These are phyloP conservation scores for Anoplopoma fimbria DNA, from an alignment of 2,113 vertebrate genomes.

Conservation along the genomic window DNA sequence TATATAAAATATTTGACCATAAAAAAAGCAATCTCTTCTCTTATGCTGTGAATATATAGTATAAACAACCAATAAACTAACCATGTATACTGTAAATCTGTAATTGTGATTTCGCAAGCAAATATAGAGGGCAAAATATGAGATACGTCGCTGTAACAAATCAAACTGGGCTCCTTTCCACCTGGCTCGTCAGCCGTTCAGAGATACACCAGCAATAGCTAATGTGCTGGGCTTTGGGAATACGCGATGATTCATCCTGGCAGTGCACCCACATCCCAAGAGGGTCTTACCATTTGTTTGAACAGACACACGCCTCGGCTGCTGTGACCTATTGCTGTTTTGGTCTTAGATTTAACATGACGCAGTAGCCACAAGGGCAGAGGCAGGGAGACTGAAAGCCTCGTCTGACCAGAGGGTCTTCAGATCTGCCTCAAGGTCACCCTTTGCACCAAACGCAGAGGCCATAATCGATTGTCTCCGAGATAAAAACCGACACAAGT, in stretches of 20 bases:
- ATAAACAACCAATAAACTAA: constrained; percentile 28
- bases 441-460: constrained; percentile 38
- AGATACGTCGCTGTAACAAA: constrained; percentile 1
- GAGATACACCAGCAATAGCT: constrained; percentile 41
- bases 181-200: constrained; percentile 13
- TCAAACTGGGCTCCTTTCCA: constrained; percentile 47
- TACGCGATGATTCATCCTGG: constrained; percentile 65
- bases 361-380: not conserved
- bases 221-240: constrained; percentile 42
- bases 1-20: too few relatives aligned
- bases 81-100: not conserved
- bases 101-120: constrained; percentile 28
- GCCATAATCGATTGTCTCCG: constrained; percentile 37
- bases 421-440: constrained; percentile 45
- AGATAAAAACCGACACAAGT: constrained; percentile 51
- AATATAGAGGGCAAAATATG: constrained; percentile 46
- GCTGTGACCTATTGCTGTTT: constrained; percentile 54
- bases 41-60: not conserved
- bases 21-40: constrained; percentile 5
- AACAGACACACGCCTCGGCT: constrained; percentile 38
- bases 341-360: constrained; percentile 66
- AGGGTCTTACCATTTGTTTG: constrained; percentile 62
- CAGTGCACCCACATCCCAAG: constrained; percentile 50
- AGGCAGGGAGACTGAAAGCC: constrained; percentile 16
- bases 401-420: not conserved